phyloP scores from a whole-genome alignment of 2,113 vertebrate species.

The Periophthalmus modestus region DNA sequence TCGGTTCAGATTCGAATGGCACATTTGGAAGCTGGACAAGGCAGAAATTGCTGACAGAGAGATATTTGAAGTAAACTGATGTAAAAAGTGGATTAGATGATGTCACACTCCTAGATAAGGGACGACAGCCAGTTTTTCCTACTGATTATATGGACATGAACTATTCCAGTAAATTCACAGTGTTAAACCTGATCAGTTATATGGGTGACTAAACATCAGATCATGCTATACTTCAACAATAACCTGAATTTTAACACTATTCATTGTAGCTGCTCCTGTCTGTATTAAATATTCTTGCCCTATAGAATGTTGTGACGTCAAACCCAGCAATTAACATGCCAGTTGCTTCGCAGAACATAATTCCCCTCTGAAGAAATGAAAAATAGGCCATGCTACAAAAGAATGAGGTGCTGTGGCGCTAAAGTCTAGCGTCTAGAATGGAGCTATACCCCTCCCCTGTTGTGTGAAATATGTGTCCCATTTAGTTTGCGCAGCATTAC shows the following conservation, averaged over 20 bases:
- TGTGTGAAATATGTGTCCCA: constrained; percentile 6
- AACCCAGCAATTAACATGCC: background rate
- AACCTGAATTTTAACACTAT: no score
- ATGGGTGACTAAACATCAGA: no score
- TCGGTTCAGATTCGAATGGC: background rate
- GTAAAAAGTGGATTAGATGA: background rate
- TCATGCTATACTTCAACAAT: no score
- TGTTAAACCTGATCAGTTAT: no score
- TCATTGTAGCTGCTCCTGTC: no score
- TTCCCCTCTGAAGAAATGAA: background rate
- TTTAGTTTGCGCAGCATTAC: background rate
- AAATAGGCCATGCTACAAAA: background rate
- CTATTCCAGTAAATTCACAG: no score
- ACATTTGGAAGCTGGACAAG: background rate
- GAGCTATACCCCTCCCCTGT: background rate
- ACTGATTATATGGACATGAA: no score
- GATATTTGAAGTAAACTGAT: background rate
- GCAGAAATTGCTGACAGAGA: no score
- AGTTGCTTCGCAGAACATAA: background rate
- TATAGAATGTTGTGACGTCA: no score
- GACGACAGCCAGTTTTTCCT: no score
- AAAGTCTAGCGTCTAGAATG: constrained; percentile 14
- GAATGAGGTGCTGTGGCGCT: background rate
- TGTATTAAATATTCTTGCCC: no score
- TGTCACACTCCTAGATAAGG: no score